Base-by-base conservation (phyloP, 2,113 vertebrate genomes). In the Carollia perspicillata region DNA sequence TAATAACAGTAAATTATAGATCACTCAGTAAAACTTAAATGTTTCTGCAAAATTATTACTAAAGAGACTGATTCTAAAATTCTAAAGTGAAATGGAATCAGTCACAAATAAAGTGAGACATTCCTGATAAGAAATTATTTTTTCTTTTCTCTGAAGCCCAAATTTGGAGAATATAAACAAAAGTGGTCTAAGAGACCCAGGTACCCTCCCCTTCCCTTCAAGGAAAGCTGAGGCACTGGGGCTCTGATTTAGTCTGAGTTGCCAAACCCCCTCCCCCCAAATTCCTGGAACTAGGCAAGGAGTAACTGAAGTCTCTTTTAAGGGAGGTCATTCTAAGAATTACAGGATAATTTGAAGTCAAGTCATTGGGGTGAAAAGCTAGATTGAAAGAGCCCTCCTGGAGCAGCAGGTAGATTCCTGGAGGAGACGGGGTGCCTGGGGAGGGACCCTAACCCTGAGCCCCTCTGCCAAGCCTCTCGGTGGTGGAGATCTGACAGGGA, bases 61-160 rank as follows among this genome's bases (percentile, higher is more conserved):
- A 6, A 75, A 74, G 9, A 86, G 3, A 77, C 17, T 63, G 37
- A 71, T 69, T 93, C 33, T 92, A 78, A 60, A 95, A 90, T 94
- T 37, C 42, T 42, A 69, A 93, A 23, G 8, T 55, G 33, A 94
- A 92, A 37, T 72, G 44, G 10, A 95, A 66, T 47, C 14, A 60
- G 7, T 84, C 35, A 78, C 18, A 89, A n/a, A 65, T 53, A 66
- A 58, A 37, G 9, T 63, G 13, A 88, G 18, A 60, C 2, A 60
- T 74, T 90, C 1, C 47, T 88, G 12, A 42, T 17, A 78, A 42
- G 53, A 55, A 84, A 47, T 85, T 2, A 9, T 22, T 42, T 80
- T 95, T 51, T 28, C 8, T 81, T 81, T 58, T 4, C 35, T 77
- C 30, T 63, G 23, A 68, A 72, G 5, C 20, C 18, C 4, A 13